These are phyloP conservation scores for Anseranas semipalmata DNA, from an alignment of 2,113 vertebrate species.

Conservation along the genomic window DNA sequence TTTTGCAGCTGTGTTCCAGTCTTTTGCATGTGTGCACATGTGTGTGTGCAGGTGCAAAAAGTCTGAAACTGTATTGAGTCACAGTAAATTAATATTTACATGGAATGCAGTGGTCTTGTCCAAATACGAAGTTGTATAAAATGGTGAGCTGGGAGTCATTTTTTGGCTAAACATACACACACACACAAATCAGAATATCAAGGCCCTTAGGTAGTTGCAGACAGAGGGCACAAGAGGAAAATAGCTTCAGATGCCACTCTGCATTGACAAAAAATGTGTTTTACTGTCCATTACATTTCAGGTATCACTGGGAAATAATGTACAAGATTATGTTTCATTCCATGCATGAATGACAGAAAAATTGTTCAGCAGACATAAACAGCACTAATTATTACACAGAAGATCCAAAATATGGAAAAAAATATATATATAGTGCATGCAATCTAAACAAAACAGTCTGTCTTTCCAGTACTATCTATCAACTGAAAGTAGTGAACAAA, in stretches of 20 bases:
- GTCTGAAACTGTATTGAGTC: neutral
- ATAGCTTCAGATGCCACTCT: neutral
- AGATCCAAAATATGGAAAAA: neutral
- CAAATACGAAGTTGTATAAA: neutral
- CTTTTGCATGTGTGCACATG: neutral
- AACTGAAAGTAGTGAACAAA: neutral
- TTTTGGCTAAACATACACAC: neutral
- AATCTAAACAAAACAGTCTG: neutral
- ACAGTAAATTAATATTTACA: neutral
- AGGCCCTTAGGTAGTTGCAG: neutral
- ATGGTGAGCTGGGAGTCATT: neutral
- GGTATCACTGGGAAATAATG: neutral
- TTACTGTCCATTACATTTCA: neutral
- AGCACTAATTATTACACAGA: neutral
- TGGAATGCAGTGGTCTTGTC: neutral
- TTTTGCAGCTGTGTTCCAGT: neutral
- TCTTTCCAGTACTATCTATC: neutral
- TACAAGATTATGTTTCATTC: neutral
- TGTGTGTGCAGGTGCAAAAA: neutral
- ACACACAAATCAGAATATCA: neutral
- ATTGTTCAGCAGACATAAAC: neutral
- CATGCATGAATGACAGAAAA: neutral
- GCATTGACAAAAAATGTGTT: neutral
- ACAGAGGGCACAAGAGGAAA: neutral
- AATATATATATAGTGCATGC: neutral